Percentiles rank a stretch among this genome's conserved stretches.
phyloP scores from a whole-genome alignment of 1,140 invertebrate species.

The Bombus haemorrhoidalis region DNA sequence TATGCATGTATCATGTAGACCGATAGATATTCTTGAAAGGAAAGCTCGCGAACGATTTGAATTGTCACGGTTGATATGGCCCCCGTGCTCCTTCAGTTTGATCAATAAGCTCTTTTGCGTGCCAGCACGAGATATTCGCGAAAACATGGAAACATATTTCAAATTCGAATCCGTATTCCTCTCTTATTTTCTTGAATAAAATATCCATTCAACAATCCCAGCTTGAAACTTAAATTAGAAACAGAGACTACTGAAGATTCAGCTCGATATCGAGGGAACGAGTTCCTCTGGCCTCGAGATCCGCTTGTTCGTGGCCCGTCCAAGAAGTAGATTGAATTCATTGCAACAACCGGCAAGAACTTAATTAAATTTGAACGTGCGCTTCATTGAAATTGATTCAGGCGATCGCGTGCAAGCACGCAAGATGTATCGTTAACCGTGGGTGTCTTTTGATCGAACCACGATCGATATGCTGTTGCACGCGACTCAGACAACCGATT shows the following conservation, averaged over 20 bases:
- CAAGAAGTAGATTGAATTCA: background rate
- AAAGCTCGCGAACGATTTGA: background rate
- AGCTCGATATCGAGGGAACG: background rate
- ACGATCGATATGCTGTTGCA: background rate
- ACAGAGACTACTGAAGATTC: background rate
- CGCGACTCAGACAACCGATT: background rate
- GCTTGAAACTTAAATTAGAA: background rate
- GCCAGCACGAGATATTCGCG: background rate
- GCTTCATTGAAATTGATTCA: slow-evolving; percentile 35
- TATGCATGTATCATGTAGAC: background rate
- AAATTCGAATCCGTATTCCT: background rate
- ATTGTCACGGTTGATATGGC: slow-evolving; percentile 1
- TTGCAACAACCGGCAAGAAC: slow-evolving; percentile 27
- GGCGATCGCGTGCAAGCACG: slow-evolving; percentile 15
- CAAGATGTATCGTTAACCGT: slow-evolving; percentile 32
- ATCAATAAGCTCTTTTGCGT: slow-evolving; percentile 20
- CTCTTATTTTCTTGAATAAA: background rate
- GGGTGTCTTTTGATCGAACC: slow-evolving; percentile 5
- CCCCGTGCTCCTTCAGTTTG: background rate
- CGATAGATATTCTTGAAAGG: background rate
- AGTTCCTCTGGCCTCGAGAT: background rate
- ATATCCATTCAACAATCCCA: background rate
- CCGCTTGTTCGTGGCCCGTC: background rate
- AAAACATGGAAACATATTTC: background rate
- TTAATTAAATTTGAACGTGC: slow-evolving; percentile 51